These are phyloP conservation scores for Caenorhabditis sulstoni DNA, from an alignment of 2,888 invertebrate genomes.

Conservation along the genomic window DNA sequence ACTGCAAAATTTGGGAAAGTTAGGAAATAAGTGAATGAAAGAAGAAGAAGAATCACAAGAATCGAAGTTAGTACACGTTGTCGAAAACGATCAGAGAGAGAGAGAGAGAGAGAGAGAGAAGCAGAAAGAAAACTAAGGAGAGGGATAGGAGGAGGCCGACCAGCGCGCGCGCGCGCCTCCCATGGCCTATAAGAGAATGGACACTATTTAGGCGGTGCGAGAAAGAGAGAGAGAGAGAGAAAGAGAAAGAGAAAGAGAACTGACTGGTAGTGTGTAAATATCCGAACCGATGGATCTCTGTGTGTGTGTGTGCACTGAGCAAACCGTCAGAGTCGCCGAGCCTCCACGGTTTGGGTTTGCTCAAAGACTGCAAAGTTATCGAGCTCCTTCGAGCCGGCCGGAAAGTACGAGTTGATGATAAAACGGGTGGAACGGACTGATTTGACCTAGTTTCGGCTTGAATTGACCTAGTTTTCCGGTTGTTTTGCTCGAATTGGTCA, in stretches of 20 bases:
- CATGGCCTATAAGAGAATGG: neutral
- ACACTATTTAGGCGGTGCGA: too few species aligned
- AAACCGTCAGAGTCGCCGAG: neutral
- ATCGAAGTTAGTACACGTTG: constrained; percentile 29
- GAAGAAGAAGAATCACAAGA: constrained; percentile 1
- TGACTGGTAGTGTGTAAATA: neutral
- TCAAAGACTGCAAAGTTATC: constrained; percentile 24
- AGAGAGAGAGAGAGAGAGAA: neutral
- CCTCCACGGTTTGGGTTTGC: constrained; percentile 24
- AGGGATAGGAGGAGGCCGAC: neutral
- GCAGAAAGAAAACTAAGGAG: neutral
- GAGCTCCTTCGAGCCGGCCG: neutral
- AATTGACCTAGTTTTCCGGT: too few species aligned
- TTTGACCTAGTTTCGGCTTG: too few species aligned
- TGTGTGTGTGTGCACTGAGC: constrained; percentile 6
- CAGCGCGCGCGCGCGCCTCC: too few species aligned
- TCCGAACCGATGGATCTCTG: neutral
- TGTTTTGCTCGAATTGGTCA: too few species aligned
- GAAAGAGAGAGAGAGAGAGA: too few species aligned
- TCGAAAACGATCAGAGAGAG: neutral
- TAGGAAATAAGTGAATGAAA: neutral
- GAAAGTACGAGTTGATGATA: too few species aligned
- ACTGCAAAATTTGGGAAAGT: constrained; percentile 26
- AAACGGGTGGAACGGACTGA: too few species aligned
- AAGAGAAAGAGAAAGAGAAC: too few species aligned